Evolutionary conservation across 2,113 vertebrate genomes (phyloP).

Genomic region (Morone chrysops): DNA sequence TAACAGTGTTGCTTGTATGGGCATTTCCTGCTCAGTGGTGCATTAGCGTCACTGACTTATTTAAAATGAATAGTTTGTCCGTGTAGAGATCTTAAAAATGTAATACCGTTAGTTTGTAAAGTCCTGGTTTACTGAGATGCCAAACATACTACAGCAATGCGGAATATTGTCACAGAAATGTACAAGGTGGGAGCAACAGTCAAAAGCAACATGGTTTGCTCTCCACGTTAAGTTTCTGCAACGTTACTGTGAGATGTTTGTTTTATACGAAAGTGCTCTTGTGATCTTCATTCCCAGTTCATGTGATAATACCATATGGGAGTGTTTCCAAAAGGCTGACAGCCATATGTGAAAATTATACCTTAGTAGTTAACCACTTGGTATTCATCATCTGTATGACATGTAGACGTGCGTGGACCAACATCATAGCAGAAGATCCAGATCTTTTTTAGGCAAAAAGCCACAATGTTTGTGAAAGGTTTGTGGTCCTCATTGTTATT

Average conservation of each 20-base stretch:
- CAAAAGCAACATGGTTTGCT: not conserved
- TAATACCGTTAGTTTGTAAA: conserved; percentile 6
- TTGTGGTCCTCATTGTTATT: not conserved
- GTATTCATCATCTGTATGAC: not conserved
- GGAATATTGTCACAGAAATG: not conserved
- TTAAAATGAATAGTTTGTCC: not conserved
- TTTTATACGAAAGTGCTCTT: not conserved
- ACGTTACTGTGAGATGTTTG: not conserved
- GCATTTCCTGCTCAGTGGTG: not conserved
- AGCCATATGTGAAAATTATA: not conserved
- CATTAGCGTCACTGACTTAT: not conserved
- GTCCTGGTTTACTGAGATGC: not conserved
- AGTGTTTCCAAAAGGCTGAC: not conserved
- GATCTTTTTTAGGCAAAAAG: not conserved
- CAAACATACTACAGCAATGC: not conserved
- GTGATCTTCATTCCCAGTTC: not conserved
- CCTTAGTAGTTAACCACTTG: not conserved
- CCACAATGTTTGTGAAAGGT: not conserved
- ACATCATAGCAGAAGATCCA: not conserved
- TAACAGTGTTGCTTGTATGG: not conserved
- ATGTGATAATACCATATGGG: not conserved
- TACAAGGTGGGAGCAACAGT: not conserved
- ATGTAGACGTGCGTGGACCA: not conserved
- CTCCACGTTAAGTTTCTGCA: not conserved
- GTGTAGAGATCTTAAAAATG: not conserved